phyloP scores from a whole-genome alignment of 2,888 invertebrate species.

The Drosophila buzzatii region DNA sequence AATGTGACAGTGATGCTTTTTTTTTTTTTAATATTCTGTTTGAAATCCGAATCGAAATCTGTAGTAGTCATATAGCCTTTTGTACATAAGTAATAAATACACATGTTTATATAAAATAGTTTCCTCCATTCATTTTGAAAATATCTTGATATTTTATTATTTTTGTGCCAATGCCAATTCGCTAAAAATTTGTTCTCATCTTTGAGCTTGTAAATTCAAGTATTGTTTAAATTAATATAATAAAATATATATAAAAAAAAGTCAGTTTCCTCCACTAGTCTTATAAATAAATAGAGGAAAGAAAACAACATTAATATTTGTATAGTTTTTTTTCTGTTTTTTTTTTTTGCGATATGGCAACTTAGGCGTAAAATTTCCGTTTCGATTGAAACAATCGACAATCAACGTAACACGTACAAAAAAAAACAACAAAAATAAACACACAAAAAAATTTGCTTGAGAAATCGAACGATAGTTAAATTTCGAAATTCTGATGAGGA shows the following conservation, averaged over 20 bases:
- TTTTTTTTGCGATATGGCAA: conserved; percentile 32
- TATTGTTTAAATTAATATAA: neutral
- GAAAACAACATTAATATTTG: neutral
- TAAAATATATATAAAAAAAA: neutral
- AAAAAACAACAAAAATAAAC: conserved; percentile 1
- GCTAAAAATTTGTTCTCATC: neutral
- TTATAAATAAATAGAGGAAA: neutral
- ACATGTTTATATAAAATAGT: neutral
- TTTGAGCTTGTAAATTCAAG: conserved; percentile 5
- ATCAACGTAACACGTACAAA: conserved; percentile 18
- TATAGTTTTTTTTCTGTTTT: neutral
- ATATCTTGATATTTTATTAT: neutral
- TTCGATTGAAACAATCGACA: conserved; percentile 37
- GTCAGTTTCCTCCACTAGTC: neutral
- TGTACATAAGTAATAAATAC: neutral
- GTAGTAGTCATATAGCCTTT: neutral
- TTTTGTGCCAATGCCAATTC: neutral
- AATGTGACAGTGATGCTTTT: neutral
- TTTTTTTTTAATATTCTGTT: neutral
- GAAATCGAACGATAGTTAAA: conserved; percentile 10
- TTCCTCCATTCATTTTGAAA: neutral
- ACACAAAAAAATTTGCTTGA: neutral
- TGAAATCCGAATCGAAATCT: neutral
- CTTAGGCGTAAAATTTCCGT: conserved; percentile 14
- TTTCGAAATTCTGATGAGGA: conserved; percentile 36